Evolutionary conservation across 2,888 invertebrate genomes (phyloP).

Genomic region (Clitarchus hookeri): DNA sequence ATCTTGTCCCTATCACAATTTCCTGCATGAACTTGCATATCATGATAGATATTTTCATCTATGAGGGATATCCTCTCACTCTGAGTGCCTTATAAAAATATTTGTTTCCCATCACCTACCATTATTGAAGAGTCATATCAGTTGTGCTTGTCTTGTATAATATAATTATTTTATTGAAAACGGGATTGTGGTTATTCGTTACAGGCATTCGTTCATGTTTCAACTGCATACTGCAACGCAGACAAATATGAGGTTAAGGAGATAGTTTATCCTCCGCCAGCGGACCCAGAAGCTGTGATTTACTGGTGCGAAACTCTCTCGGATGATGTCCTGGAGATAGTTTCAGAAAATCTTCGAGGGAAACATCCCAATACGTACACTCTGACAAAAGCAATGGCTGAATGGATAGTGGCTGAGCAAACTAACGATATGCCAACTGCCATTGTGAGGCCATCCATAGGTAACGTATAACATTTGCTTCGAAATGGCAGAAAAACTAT

Average conservation of each 20-base stretch:
- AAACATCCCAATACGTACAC: conserved; percentile 73
- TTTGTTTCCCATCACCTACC: no score
- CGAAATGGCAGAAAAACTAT: not conserved
- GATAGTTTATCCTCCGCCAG: conserved; percentile 54
- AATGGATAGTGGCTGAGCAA: conserved; percentile 64
- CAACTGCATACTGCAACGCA: conserved; percentile 80
- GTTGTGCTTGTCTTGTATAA: no score
- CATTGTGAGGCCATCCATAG: conserved; percentile 71
- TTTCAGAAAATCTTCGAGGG: conserved; percentile 52
- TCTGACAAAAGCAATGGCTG: conserved; percentile 73
- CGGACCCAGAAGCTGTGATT: conserved; percentile 56
- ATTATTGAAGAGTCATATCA: no score
- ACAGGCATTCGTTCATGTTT: conserved; percentile 76
- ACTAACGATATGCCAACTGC: conserved; percentile 64
- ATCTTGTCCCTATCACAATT: no score
- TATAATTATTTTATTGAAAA: no score
- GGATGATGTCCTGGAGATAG: conserved; percentile 55
- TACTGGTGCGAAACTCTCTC: conserved; percentile 54
- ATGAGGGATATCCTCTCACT: no score
- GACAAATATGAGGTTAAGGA: conserved; percentile 60
- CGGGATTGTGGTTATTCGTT: conserved; percentile 33
- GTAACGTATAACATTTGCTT: conserved; percentile 43
- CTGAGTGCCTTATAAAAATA: no score
- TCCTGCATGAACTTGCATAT: no score
- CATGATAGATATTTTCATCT: no score